These are phyloP conservation scores for Nycteola revayana DNA, from an alignment of 2,888 invertebrate genomes.

Conservation along the genomic window DNA sequence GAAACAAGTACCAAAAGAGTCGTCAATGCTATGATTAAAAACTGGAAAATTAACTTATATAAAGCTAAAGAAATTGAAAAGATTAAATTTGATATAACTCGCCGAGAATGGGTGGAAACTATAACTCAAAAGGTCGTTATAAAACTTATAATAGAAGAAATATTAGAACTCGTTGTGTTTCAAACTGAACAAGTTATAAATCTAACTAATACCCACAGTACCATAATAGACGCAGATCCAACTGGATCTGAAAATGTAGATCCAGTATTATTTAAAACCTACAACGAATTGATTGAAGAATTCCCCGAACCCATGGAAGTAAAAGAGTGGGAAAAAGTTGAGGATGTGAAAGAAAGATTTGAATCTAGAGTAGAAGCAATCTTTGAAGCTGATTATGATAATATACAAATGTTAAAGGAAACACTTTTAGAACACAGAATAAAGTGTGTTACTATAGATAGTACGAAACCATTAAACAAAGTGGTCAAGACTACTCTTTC, in stretches of 20 bases:
- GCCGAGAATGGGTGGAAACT: conserved; percentile 48
- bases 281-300: conserved; percentile 60
- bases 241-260: conserved; percentile 52
- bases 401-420: conserved; percentile 60
- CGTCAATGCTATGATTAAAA: conserved; percentile 48
- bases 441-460: conserved; percentile 63
- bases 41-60: conserved; percentile 64
- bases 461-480: conserved; percentile 54
- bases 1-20: conserved; percentile 55
- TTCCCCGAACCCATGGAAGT: conserved; percentile 73
- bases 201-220: conserved; percentile 49
- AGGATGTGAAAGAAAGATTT: conserved; percentile 69
- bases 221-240: conserved; percentile 73
- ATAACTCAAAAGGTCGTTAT: conserved; percentile 52
- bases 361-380: conserved; percentile 63
- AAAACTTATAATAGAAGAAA: conserved; percentile 55
- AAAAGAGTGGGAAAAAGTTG: conserved; percentile 72
- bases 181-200: conserved; percentile 24
- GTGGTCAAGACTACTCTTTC: conserved; percentile 45
- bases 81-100: conserved; percentile 40
- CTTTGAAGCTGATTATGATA: conserved; percentile 68
- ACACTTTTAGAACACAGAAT: conserved; percentile 64
- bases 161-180: conserved; percentile 39
- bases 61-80: conserved; percentile 52
- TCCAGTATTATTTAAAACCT: conserved; percentile 52